Percentiles rank a stretch among this genome's conserved stretches.
Evolutionary conservation across 2,888 invertebrate species (phyloP).

Genomic region (Trichopria drosophilae): DNA sequence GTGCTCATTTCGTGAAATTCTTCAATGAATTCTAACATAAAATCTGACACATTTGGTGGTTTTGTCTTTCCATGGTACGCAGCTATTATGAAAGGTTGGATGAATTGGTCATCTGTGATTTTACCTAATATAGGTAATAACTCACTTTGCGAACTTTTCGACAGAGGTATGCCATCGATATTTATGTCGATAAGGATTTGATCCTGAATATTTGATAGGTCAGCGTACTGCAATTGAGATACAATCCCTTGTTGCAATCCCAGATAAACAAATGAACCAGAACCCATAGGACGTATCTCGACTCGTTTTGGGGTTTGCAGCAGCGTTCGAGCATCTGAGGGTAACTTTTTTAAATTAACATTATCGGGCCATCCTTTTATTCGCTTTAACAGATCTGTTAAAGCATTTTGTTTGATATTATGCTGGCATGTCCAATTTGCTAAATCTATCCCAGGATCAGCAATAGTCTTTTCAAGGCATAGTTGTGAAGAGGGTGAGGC

Average conservation of each 20-base stretch:
- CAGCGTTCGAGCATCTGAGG: constrained; percentile 15
- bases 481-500: too few relatives aligned
- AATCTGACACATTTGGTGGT: constrained; percentile 23
- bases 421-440: too few relatives aligned
- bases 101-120: neutral
- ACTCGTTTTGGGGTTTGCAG: constrained; percentile 11
- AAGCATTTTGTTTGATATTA: too few relatives aligned
- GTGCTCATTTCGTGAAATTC: constrained; percentile 15
- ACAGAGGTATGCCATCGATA: neutral
- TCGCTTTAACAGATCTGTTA: too few relatives aligned
- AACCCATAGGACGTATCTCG: neutral
- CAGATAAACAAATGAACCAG: constrained; percentile 5
- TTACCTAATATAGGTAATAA: constrained; percentile 3
- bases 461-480: too few relatives aligned
- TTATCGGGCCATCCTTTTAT: too few relatives aligned
- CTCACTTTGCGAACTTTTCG: constrained; percentile 4
- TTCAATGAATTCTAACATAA: constrained; percentile 22
- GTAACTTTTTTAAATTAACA: too few relatives aligned
- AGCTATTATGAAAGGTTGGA: constrained; percentile 19
- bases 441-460: too few relatives aligned
- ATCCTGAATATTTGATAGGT: neutral
- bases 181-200: neutral
- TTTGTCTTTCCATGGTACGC: constrained; percentile 26
- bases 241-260: constrained; percentile 11
- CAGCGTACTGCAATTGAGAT: constrained; percentile 1